Conservation (phyloP, 2,797 vertebrate species). For the Balearica regulorum region DNA sequence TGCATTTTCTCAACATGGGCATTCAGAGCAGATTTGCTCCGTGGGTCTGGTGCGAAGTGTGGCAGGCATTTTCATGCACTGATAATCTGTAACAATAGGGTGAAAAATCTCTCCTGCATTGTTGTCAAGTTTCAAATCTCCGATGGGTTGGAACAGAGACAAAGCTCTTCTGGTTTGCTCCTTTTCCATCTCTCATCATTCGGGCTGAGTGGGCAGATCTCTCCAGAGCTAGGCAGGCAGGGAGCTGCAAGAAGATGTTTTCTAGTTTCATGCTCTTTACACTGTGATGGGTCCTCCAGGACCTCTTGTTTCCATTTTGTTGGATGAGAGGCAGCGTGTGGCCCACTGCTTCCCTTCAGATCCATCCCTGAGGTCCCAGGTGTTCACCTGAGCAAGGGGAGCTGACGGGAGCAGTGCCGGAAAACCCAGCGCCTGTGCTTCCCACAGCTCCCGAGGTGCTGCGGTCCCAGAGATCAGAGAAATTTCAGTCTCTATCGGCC, state of each 20-base stretch:
- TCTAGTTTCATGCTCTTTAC: slow-evolving; percentile 10
- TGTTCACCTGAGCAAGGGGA: background rate
- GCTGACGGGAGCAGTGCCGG: background rate
- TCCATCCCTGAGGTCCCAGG: background rate
- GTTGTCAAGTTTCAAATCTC: slow-evolving; percentile 28
- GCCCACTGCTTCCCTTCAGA: background rate
- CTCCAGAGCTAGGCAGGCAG: background rate
- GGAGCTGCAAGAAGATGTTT: background rate
- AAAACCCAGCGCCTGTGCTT: background rate
- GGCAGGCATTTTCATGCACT: background rate
- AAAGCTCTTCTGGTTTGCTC: slow-evolving; percentile 4
- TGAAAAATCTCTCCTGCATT: background rate
- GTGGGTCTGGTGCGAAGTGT: rapidly evolving
- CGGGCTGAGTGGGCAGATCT: slow-evolving; percentile 15
- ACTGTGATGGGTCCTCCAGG: background rate
- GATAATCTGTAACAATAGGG: background rate
- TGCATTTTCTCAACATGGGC: background rate
- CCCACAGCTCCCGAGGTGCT: background rate
- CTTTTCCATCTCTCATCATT: background rate
- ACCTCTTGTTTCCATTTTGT: background rate
- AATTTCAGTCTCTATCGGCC: background rate
- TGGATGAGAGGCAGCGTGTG: background rate
- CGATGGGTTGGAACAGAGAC: background rate
- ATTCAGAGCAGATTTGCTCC: background rate
- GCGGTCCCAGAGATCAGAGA: background rate